Evolutionary conservation across 1,140 invertebrate species (phyloP), one percentile per base, ranked within the genome.

Genomic region (Trachelipus rathkii): DNA sequence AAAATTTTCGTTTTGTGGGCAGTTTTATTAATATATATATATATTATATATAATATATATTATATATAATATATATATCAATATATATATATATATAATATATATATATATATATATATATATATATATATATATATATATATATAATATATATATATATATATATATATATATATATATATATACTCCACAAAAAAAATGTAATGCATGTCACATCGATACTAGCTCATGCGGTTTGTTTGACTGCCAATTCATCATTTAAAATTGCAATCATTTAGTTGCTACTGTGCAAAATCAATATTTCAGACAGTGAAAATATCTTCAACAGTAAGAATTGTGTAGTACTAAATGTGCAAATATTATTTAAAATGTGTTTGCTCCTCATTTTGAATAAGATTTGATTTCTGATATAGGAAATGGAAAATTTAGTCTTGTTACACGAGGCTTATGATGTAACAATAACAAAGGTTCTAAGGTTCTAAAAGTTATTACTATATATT

Each of bases 231-330:
- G 68, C 68, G 8, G 68, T 70, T 21, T 33, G 10, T 70, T 33
- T 70, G 68, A n/a, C 19, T 70, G 68, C 68, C 68, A n/a, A 70
- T 70, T 70, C 68, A 10, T 70, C 68, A 19, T 33, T 70, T 33
- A 70, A 19, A 21, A 19, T 11, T 70, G 68, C 19, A 19, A 70
- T 70, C 68, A 70, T 70, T 70, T 70, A 70, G 68, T 70, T 8
- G 68, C 9, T 70, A 19, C n/a, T 70, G 11, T 70, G 68, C 11
- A 70, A 70, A 70, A 70, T 10, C 19, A 19, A 8, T 21, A 70
- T 70, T 10, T 10, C 19, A 21, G 68, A 70, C 19, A 70, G 68
- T 19, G 19, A 11, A 21, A 33, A 9, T 19, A 11, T 70, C 9
- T 19, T 19, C 9, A 70, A 9, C n/a, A 19, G 68, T 33, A 21